Percentiles rank a stretch among this genome's conserved stretches.
Evolutionary conservation across 2,888 invertebrate species (phyloP).

Genomic region (Flabesymbios commensalis): DNA sequence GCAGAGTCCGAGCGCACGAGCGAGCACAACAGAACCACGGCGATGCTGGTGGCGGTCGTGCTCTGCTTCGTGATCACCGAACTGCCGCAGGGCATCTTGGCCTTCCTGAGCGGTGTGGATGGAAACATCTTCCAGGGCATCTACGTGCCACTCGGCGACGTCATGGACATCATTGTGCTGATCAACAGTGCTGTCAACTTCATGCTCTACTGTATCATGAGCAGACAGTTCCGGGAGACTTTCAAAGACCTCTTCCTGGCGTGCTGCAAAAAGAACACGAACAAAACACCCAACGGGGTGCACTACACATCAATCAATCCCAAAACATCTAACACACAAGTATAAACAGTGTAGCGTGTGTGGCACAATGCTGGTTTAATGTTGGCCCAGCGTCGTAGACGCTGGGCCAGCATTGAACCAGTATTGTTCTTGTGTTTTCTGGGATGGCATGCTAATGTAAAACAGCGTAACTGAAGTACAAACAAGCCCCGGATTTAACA

Average conservation of each 20-base stretch:
- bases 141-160: conserved; percentile 71
- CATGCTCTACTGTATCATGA: conserved; percentile 92
- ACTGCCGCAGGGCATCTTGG: conserved; percentile 77
- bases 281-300: conserved; percentile 6
- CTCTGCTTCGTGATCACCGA: conserved; percentile 86
- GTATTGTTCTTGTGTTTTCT: no score
- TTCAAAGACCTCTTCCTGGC: conserved; percentile 54
- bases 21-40: conserved; percentile 75
- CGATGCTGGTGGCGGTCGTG: conserved; percentile 84
- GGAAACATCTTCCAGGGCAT: conserved; percentile 65
- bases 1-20: conserved; percentile 52
- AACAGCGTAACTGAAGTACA: no score
- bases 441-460: no score
- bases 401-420: no score
- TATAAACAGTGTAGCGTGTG: no score
- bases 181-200: conserved; percentile 93
- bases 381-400: no score
- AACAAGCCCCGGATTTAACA: no score
- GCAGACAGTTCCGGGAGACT: conserved; percentile 80
- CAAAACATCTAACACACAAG: no score
- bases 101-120: conserved; percentile 68
- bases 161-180: conserved; percentile 89
- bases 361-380: no score
- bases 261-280: background rate
- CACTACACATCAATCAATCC: conserved; percentile 1